Percentiles rank a stretch among this genome's conserved stretches.
These are phyloP conservation scores for Capitulum mitella DNA, from an alignment of 2,888 invertebrate species.

Conservation along the genomic window DNA sequence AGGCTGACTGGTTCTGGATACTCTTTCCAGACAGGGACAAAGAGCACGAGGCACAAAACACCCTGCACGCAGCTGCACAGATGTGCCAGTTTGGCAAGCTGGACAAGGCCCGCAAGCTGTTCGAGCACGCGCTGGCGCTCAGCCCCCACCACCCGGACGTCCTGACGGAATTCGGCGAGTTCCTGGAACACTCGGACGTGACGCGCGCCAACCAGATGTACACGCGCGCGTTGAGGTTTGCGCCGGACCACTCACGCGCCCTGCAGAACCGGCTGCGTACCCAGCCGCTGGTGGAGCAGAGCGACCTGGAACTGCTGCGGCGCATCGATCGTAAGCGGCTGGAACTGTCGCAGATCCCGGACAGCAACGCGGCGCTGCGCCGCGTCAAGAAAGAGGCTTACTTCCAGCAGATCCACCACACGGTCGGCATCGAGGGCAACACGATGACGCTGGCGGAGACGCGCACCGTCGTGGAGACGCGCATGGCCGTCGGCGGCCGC, in stretches of 20 bases:
- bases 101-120: conserved; percentile 75
- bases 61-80: neutral
- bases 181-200: conserved; percentile 69
- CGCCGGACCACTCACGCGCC: conserved; percentile 74
- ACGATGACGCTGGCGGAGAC: conserved; percentile 91
- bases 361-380: conserved; percentile 69
- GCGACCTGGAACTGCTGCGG: conserved; percentile 69
- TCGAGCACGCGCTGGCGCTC: conserved; percentile 83
- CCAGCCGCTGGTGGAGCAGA: conserved; percentile 75
- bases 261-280: conserved; percentile 74
- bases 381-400: conserved; percentile 91
- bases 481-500: conserved; percentile 66
- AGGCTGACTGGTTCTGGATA: neutral
- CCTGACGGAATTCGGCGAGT: conserved; percentile 85
- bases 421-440: conserved; percentile 95
- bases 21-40: neutral
- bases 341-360: conserved; percentile 70
- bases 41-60: neutral
- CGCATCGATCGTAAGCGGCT: conserved; percentile 78
- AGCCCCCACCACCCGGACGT: conserved; percentile 89
- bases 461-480: conserved; percentile 81
- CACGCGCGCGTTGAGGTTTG: conserved; percentile 66
- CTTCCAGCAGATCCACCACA: conserved; percentile 89
- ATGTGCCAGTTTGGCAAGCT: neutral
- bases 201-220: conserved; percentile 65